Percentiles rank a stretch among this genome's conserved stretches.
phyloP scores from a whole-genome alignment of 2,113 vertebrate genomes.

The Thalassarche chlororhynchos region DNA sequence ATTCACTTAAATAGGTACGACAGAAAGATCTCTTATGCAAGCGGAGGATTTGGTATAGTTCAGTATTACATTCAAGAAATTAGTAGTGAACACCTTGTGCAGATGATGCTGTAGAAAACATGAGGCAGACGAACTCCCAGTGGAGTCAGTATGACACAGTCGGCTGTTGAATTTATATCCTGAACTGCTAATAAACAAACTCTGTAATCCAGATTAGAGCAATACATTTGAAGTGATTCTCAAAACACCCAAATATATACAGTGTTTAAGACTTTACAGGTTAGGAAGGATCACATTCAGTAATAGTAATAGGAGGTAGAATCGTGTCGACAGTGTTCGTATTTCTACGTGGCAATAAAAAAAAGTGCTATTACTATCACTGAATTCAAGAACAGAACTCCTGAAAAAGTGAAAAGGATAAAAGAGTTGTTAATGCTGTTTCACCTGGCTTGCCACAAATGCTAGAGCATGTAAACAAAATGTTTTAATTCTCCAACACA shows the following conservation, averaged over 20 bases:
- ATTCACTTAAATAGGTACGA: not conserved
- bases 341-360: slow-evolving; percentile 30
- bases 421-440: slow-evolving; percentile 52
- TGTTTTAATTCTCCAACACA: not conserved
- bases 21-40: not conserved
- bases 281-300: slow-evolving; percentile 73
- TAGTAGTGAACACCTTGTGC: not conserved
- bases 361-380: slow-evolving; percentile 71
- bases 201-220: slow-evolving; percentile 45
- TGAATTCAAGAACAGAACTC: slow-evolving; percentile 72
- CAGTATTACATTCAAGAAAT: not conserved
- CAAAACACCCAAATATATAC: not conserved
- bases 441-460: not conserved
- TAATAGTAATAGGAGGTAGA: slow-evolving; percentile 60
- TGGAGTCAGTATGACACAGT: slow-evolving; percentile 31
- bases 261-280: slow-evolving; percentile 40
- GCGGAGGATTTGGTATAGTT: not conserved
- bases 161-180: slow-evolving; percentile 36
- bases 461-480: not conserved
- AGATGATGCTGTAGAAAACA: slow-evolving; percentile 13
- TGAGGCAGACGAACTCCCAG: slow-evolving; percentile 31
- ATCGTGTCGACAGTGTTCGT: slow-evolving; percentile 25
- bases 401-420: slow-evolving; percentile 70
- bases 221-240: slow-evolving; percentile 10
- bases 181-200: slow-evolving; percentile 38